Base-by-base conservation (phyloP, 35 echinoderm and acorn worm genomes). In the Stichopus chloronotus region DNA sequence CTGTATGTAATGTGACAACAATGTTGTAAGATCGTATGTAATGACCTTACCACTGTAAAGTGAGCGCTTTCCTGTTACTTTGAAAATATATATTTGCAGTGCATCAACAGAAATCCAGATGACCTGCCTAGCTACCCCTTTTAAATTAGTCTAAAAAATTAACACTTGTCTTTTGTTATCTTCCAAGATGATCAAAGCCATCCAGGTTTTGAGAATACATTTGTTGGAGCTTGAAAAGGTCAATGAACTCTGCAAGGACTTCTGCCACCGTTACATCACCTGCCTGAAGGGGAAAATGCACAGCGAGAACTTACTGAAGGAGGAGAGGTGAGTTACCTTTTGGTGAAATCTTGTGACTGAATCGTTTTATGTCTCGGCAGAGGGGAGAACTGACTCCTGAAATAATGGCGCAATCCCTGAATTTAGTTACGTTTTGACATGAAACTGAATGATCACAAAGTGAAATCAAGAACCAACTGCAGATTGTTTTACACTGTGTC, bases 231-330 rank as follows among this genome's bases (percentile, higher is more conserved):
- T 99, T 9, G 97, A 99, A 92, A 99, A 99, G 90, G 97, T 98
- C 71, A 99, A 99, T 63, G 97, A 99, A 99, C 95, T 99, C 76
- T 99, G 97, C 91, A 96, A 99, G 90, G 97, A 99, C 53, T 99
- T 99, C 88, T 99, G 97, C 69, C 97, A 99, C 78, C 94, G 97
- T 23, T 99, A 99, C 69, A 99, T 96, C 5, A 98, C 97, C 7
- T 99, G 97, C 61, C 72, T 99, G 9, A 99, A 99, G 90, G 95
- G 97, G 25, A 99, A 99, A 79, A 99, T 99, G 97, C 95, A 96
- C 55, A 99, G 95, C 90, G 97, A 99, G 30, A 99, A 96, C 84
- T 69, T 96, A 63, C 87, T 99, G 7, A 77, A 94, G 83, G 94
- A 96, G 60, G 97, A 99, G 58, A 88, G 93, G 90, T 94, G 69